Base-by-base conservation (phyloP, 2,797 vertebrate species). In the Sciurus vulgaris region DNA sequence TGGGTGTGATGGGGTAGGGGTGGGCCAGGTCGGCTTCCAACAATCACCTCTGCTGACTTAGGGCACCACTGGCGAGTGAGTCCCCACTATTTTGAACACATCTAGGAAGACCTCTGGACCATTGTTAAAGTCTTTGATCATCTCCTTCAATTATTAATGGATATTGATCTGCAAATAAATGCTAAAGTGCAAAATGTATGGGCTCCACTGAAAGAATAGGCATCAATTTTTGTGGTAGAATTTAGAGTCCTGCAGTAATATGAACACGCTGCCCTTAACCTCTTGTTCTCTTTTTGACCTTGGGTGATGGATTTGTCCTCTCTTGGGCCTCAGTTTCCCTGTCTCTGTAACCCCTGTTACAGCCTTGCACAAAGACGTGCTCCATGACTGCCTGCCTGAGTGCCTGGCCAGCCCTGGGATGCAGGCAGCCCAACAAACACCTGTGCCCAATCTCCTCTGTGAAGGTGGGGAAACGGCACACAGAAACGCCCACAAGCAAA, bases 61-160 rank as follows among this genome's bases (percentile, higher is more conserved):
- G 17, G 0, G 2, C 33, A 35, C 33, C 15, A 3, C 38, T 11
- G 8, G 8, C 20, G 30, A 9, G 44, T 8, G 79, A 74, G 14
- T 47, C 30, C 67, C 63, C 6, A 2, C 33, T 69, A 54, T 77
- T 92, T 70, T 76, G 67, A 30, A 63, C 44, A 70, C 30, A 59
- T 77, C 47, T 65, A 33, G 54, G 69, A 81, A 86, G 28, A 41
- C 35, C 79, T 72, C 26, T 38, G 67, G 33, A 33, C 38, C 6
- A 77, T 89, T 94, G 76, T 47, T 67, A 67, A 77, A 65, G 49
- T 38, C 76, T 89, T 94, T 65, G 76, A 56, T 2, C 8, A 54
- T 77, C 24, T 77, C 26, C 38, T 83, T 47, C 41, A 89, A 1
- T 78, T 47, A 74, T 86, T 79, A 89, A 86, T 96, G 92, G 85